Evolutionary conservation across 2,113 vertebrate species (phyloP).

Genomic region (Etia nguti): DNA sequence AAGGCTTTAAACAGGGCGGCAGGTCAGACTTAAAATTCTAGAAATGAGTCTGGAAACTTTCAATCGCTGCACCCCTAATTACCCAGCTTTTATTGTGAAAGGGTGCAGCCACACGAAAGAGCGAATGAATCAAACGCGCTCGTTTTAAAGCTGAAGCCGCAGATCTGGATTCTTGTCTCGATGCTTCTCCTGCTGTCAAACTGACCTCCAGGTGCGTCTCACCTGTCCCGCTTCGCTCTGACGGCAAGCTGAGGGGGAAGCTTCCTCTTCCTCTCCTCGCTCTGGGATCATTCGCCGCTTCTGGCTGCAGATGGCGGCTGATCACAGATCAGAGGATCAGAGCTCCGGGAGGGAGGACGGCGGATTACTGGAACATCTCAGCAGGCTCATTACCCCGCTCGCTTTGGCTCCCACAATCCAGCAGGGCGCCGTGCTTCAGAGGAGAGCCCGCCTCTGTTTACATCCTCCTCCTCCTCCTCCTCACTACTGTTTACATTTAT

Average conservation of each 20-base stretch:
- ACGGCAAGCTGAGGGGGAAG: background rate
- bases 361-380: background rate
- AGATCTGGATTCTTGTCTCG: background rate
- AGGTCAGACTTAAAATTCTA: background rate
- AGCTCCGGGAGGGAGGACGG: background rate
- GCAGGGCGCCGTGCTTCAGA: conserved; percentile 11
- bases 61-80: background rate
- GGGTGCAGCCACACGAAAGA: background rate
- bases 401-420: conserved; percentile 1
- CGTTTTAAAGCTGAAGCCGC: background rate
- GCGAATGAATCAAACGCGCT: background rate
- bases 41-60: background rate
- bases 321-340: background rate
- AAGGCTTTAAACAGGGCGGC: too few relatives aligned
- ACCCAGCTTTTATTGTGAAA: background rate
- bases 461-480: background rate
- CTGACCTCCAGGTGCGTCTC: background rate
- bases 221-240: background rate
- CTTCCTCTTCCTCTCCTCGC: background rate
- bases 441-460: conserved; percentile 8
- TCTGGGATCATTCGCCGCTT: background rate
- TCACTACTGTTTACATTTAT: conserved; percentile 41
- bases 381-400: conserved; percentile 23
- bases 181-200: background rate
- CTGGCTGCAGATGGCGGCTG: background rate